phyloP scores from a whole-genome alignment of 2,113 vertebrate genomes.

The Micromys minutus region DNA sequence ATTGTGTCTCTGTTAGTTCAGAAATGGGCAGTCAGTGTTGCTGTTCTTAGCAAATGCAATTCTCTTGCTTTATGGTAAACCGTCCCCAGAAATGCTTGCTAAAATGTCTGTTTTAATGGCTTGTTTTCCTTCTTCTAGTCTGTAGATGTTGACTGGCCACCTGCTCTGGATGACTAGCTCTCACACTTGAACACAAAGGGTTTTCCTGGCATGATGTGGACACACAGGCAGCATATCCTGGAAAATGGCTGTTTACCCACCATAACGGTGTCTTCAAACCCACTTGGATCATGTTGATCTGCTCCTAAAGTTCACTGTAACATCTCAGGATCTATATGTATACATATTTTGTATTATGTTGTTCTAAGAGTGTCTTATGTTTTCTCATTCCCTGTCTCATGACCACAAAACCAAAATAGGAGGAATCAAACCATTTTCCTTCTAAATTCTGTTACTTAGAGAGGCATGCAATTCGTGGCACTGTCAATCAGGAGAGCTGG shows the following conservation, averaged over 20 bases:
- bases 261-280: constrained; percentile 61
- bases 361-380: constrained; percentile 55
- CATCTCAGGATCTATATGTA: constrained; percentile 68
- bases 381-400: constrained; percentile 23
- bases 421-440: constrained; percentile 43
- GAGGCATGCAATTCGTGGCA: constrained; percentile 5
- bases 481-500: constrained; percentile 33
- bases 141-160: constrained; percentile 98
- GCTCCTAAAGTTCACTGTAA: constrained; percentile 64
- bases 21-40: background rate
- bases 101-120: constrained; percentile 50
- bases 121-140: constrained; percentile 86
- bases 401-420: background rate
- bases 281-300: constrained; percentile 86
- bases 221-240: background rate
- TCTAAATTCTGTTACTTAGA: constrained; percentile 50
- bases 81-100: background rate
- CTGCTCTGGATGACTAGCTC: constrained; percentile 89
- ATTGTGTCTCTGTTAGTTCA: constrained; percentile 38
- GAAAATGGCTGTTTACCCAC: constrained; percentile 36
- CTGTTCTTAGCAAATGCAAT: constrained; percentile 2
- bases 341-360: constrained; percentile 45
- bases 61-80: background rate
- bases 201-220: background rate
- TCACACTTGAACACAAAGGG: constrained; percentile 51